A percentile compares a stretch with the other conserved stretches of the same genome.
Conservation (phyloP, 2,113 vertebrate species). For the Perca schrenkii region DNA sequence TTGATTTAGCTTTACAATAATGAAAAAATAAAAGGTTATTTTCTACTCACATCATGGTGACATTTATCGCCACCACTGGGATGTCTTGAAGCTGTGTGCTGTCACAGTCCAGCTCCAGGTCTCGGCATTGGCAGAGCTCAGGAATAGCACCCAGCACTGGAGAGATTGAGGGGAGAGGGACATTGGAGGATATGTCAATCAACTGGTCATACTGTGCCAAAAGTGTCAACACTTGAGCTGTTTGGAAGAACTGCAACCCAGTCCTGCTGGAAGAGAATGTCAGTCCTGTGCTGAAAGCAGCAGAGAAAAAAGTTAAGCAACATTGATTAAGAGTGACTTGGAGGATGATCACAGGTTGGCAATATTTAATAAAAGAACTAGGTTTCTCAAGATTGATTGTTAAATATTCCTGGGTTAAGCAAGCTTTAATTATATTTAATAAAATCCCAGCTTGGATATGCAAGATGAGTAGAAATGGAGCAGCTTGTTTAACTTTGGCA, state of each 20-base stretch:
- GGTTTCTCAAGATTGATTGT: neutral
- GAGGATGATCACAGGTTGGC: neutral
- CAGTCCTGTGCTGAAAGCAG: neutral
- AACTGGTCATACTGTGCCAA: neutral
- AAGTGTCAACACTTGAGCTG: constrained; percentile 6
- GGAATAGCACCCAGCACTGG: constrained; percentile 90
- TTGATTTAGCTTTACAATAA: neutral
- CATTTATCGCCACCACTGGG: constrained; percentile 89
- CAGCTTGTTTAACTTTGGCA: neutral
- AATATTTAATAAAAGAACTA: neutral
- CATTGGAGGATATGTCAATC: constrained; percentile 10
- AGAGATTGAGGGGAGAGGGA: constrained; percentile 1
- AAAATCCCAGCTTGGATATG: neutral
- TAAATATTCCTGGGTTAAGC: constrained; percentile 19
- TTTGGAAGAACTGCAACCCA: neutral
- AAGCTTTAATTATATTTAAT: constrained; percentile 33
- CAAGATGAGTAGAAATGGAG: neutral
- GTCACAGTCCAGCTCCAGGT: constrained; percentile 92
- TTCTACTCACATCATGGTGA: constrained; percentile 93
- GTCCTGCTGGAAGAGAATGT: constrained; percentile 5
- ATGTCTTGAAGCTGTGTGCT: constrained; percentile 84
- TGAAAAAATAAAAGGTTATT: neutral
- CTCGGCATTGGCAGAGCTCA: constrained; percentile 86
- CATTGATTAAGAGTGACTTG: neutral
- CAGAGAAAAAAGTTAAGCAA: neutral